phyloP scores from a whole-genome alignment of 2,797 vertebrate species.

The Pipistrellus kuhlii region DNA sequence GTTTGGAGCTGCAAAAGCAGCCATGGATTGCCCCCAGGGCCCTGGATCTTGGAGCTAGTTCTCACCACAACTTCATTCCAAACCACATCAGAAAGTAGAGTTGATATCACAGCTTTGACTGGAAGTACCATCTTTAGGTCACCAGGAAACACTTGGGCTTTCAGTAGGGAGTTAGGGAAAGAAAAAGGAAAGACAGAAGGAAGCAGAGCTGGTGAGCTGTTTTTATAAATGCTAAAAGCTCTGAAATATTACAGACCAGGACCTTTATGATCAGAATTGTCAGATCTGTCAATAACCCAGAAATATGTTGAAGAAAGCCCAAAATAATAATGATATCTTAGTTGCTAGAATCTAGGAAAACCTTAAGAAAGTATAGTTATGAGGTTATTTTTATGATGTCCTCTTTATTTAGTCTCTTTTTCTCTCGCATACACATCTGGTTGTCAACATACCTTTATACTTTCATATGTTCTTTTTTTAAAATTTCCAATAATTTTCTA shows the following conservation, averaged over 20 bases:
- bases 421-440: not conserved
- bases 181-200: not conserved
- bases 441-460: not conserved
- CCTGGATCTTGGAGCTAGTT: not conserved
- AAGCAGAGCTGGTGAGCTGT: not conserved
- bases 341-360: not conserved
- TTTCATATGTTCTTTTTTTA: not conserved
- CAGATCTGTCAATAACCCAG: not conserved
- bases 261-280: not conserved
- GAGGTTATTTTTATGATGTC: not conserved
- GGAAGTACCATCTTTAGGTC: not conserved
- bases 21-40: not conserved
- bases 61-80: not conserved
- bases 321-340: not conserved
- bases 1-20: not conserved
- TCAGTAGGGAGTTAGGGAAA: not conserved
- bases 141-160: not conserved
- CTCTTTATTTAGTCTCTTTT: not conserved
- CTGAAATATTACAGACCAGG: not conserved
- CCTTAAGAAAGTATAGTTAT: not conserved
- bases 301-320: slow-evolving; percentile 17
- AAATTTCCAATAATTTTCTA: not conserved
- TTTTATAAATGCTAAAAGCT: not conserved
- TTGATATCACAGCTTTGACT: not conserved
- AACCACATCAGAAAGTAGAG: not conserved